These are phyloP conservation scores for Neopelma chrysocephalum DNA, from an alignment of 2,797 vertebrate species.

Conservation along the genomic window DNA sequence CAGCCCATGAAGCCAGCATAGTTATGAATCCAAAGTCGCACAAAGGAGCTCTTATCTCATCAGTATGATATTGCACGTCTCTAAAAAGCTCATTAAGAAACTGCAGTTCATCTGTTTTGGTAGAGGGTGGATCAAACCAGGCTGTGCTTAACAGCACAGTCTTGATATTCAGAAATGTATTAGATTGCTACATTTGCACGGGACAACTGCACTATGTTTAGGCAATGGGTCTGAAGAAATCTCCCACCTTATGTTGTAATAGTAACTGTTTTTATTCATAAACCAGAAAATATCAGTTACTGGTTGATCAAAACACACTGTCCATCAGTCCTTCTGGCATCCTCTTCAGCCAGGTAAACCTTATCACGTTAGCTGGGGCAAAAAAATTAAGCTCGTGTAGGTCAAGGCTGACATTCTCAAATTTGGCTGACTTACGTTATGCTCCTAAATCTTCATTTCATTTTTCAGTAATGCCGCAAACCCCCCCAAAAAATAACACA, in stretches of 20 bases:
- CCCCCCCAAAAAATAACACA: not conserved
- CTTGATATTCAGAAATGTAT: not conserved
- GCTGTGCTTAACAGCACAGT: not conserved
- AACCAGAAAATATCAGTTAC: not conserved
- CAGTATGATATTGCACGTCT: not conserved
- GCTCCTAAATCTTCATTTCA: not conserved
- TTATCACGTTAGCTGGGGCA: not conserved
- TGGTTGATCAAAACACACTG: not conserved
- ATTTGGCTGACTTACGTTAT: not conserved
- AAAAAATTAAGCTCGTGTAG: not conserved
- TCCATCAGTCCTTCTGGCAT: not conserved
- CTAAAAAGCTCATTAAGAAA: not conserved
- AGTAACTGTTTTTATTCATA: not conserved
- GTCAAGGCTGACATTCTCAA: not conserved
- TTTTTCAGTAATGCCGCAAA: not conserved
- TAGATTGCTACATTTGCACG: not conserved
- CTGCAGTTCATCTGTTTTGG: not conserved
- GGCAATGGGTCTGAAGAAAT: not conserved
- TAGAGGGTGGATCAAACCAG: not conserved
- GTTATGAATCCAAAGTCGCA: not conserved
- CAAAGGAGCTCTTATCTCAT: constrained; percentile 44
- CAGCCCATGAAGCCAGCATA: not conserved
- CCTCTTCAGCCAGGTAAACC: not conserved
- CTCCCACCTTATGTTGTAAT: not conserved
- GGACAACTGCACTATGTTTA: not conserved